Evolutionary conservation across 2,888 invertebrate species (phyloP), one percentile per base, ranked within the genome.

Genomic region (Xylophagus ater): DNA sequence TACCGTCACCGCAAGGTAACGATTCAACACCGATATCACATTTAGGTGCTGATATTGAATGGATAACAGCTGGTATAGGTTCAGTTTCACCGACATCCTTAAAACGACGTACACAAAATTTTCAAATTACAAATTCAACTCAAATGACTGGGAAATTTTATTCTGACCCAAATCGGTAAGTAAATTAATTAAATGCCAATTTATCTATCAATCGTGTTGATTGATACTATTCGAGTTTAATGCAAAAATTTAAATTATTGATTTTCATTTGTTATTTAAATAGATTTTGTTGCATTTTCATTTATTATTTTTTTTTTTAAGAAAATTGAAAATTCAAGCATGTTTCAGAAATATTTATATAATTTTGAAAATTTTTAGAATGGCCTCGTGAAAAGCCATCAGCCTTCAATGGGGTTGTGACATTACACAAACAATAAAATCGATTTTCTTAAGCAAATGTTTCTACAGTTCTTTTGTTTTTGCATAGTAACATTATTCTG

Each of bases 1-100:
- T 77, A 36, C 74, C 76, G 37, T 62, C 61, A 29, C 53, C 51
- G 15, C 45, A 52, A 35, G 34, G 29, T 25, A 45, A 45, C 20
- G 37, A 37, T 30, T 47, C 41, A 26, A 55, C 57, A 23, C 58
- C 64, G n/a, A n/a, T n/a, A n/a, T n/a, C n/a, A n/a, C n/a, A n/a
- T n/a, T 63, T 66, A 58, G 78, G 79, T 30, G 73, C 79, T 7
- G 86, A 86, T 58, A 70, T 83, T 23, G 81, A 83, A 39, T 86
- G 85, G 84, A 76, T 86, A 37, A 66, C 77, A 41, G 70, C 74
- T 23, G 81, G 76, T 26, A 69, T 70, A 48, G 74, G 72, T 6
- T 72, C 74, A 1, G 67, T 74, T 17, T 73, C 73, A 3, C 70
- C 73, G 0, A 70, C 70, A 30, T 69, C 73, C 0, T 34, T 61